phyloP scores from a whole-genome alignment of 2,113 vertebrate species.

The Kryptolebias marmoratus region DNA sequence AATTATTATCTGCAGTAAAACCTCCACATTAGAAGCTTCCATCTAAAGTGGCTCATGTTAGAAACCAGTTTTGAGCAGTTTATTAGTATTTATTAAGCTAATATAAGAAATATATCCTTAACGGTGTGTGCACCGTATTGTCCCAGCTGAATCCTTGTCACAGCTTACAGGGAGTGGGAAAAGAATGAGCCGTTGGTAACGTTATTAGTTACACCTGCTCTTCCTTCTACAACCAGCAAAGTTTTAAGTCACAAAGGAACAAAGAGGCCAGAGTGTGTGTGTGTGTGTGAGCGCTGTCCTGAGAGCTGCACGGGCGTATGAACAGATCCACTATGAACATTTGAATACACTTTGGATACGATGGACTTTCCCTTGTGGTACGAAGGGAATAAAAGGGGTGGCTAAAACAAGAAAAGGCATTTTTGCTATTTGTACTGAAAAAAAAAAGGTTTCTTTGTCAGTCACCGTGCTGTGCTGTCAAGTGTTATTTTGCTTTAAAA shows the following conservation, averaged over 20 bases:
- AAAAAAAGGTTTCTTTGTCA: too few species aligned
- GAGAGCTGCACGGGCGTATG: neutral
- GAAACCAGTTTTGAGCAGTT: too few species aligned
- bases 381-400: too few species aligned
- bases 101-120: slow-evolving; percentile 2
- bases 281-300: neutral
- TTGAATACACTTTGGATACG: neutral
- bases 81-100: neutral
- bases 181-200: slow-evolving; percentile 11
- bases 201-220: slow-evolving; percentile 29
- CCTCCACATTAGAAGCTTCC: too few species aligned
- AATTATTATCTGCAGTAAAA: too few species aligned
- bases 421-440: too few species aligned
- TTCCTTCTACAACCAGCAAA: slow-evolving; percentile 15
- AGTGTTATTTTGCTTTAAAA: too few species aligned
- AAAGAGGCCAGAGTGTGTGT: neutral
- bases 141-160: neutral
- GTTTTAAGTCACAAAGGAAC: neutral
- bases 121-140: neutral
- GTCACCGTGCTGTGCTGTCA: too few species aligned
- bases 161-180: slow-evolving; percentile 7
- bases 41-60: too few species aligned
- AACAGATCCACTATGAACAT: neutral
- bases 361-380: too few species aligned
- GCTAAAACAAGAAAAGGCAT: too few species aligned